phyloP scores from a whole-genome alignment of 2,113 vertebrate species.

The Ploceus nigricollis region DNA sequence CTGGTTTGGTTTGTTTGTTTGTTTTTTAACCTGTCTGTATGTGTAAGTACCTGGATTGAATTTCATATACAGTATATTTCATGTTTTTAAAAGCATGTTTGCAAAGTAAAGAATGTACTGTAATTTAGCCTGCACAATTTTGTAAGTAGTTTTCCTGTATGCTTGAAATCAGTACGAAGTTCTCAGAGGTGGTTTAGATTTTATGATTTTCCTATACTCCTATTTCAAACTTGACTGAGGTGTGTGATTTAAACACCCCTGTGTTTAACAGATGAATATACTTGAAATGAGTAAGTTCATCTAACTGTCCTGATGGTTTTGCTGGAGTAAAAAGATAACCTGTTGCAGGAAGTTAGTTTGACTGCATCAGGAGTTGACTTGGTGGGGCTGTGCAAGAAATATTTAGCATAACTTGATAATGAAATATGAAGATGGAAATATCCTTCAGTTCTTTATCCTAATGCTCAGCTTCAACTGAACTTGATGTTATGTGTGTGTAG shows the following conservation, averaged over 20 bases:
- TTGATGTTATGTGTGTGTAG: neutral
- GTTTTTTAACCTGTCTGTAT: neutral
- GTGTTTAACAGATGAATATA: neutral
- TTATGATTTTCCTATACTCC: neutral
- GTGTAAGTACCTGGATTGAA: neutral
- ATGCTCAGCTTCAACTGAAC: neutral
- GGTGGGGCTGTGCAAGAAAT: neutral
- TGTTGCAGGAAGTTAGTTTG: neutral
- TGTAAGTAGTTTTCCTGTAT: neutral
- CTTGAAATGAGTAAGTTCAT: neutral
- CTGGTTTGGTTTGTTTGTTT: neutral
- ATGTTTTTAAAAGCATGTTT: neutral
- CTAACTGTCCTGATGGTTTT: neutral
- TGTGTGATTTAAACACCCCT: neutral
- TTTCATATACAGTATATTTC: neutral
- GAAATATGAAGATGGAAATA: neutral
- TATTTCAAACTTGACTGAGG: neutral
- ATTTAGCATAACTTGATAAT: neutral
- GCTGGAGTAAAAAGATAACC: neutral
- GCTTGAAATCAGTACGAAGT: constrained; percentile 25
- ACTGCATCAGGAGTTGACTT: neutral
- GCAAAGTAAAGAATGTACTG: neutral
- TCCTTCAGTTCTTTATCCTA: neutral
- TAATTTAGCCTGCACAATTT: neutral
- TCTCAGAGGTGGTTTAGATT: neutral